phyloP scores from a whole-genome alignment of 2,888 invertebrate genomes.

The Holacanthella duospinosa region DNA sequence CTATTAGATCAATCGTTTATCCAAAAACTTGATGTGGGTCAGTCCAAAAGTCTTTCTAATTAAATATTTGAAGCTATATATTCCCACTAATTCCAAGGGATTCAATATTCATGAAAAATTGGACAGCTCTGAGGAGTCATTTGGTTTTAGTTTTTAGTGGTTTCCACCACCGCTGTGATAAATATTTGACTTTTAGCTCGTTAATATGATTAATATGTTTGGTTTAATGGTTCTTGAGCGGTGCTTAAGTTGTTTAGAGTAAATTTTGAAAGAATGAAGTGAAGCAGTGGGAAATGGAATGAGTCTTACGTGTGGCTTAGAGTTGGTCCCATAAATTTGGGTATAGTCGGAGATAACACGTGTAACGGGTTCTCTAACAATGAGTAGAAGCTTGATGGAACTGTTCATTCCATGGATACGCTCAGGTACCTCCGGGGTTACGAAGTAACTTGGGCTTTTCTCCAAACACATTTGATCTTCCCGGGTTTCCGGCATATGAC shows the following conservation, averaged over 20 bases:
- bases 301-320: conserved; percentile 14
- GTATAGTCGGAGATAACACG: conserved; percentile 94
- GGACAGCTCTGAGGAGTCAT: too few species aligned
- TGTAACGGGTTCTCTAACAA: conserved; percentile 91
- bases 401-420: conserved; percentile 89
- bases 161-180: neutral
- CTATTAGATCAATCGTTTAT: too few species aligned
- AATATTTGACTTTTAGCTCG: neutral
- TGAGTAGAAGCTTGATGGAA: conserved; percentile 75
- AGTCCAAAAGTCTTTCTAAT: too few species aligned
- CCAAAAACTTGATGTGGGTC: too few species aligned
- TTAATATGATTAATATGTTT: neutral
- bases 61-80: too few species aligned
- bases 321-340: conserved; percentile 52
- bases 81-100: too few species aligned
- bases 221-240: too few species aligned
- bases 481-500: conserved; percentile 87
- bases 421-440: conserved; percentile 87
- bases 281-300: neutral
- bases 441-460: conserved; percentile 96
- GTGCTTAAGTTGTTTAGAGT: too few species aligned
- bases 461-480: conserved; percentile 89
- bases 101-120: too few species aligned
- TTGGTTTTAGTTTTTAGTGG: too few species aligned
- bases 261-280: too few species aligned